Conservation (phyloP, 2,113 vertebrate species). For the Rutilus rutilus region DNA sequence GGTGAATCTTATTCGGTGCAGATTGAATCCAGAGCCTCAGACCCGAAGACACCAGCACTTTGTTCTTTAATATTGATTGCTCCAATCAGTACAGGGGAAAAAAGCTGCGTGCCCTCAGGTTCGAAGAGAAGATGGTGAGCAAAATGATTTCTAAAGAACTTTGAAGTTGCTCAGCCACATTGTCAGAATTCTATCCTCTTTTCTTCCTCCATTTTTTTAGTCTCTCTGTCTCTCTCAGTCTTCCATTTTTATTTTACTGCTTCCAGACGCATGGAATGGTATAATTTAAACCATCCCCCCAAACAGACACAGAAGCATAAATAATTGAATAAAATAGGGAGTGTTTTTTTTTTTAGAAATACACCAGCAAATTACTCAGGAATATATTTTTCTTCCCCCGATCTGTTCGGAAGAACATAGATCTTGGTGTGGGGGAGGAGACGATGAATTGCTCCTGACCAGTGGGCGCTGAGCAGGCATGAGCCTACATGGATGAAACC, state of each 20-base stretch:
- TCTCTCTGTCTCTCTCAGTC: background rate
- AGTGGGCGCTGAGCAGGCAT: conserved; percentile 65
- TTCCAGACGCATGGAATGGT: conserved; percentile 62
- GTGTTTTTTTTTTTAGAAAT: conserved; percentile 68
- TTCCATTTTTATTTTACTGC: conserved; percentile 41
- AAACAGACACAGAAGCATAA: conserved; percentile 77
- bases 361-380: conserved; percentile 73
- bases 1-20: conserved; percentile 41
- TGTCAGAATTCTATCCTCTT: conserved; percentile 32
- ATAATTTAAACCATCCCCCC: conserved; percentile 73
- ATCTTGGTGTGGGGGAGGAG: conserved; percentile 56
- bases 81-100: conserved; percentile 55
- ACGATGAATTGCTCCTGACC: conserved; percentile 68
- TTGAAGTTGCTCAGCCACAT: conserved; percentile 65
- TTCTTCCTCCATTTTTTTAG: background rate
- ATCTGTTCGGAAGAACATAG: conserved; percentile 61
- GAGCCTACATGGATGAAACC: conserved; percentile 64
- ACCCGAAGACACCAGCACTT: conserved; percentile 55
- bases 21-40: conserved; percentile 67
- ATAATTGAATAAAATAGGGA: conserved; percentile 78
- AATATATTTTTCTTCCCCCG: conserved; percentile 62
- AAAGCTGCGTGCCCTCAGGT: conserved; percentile 64
- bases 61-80: conserved; percentile 65
- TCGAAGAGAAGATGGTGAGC: conserved; percentile 62
- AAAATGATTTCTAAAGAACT: conserved; percentile 66